Conservation (phyloP, 2,797 vertebrate genomes). For the Parauchenoglanis ngamensis region DNA sequence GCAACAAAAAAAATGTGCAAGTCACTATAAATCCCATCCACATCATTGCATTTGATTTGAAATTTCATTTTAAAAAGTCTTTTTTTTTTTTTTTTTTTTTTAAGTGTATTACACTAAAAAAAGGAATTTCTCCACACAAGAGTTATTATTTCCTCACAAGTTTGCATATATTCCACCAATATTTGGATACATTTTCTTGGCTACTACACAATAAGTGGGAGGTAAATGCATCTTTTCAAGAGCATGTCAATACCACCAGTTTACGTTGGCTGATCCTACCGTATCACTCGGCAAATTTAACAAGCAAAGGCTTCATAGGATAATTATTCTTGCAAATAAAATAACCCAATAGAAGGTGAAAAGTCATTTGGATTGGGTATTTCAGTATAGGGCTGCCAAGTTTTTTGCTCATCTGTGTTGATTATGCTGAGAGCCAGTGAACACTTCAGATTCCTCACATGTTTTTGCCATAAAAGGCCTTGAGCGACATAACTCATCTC, state of each 20-base stretch:
- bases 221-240: not conserved
- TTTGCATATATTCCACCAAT: not conserved
- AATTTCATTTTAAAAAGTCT: not conserved
- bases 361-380: not conserved
- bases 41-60: not conserved
- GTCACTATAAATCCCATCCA: not conserved
- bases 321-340: not conserved
- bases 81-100: too few species aligned
- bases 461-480: slow-evolving; percentile 53
- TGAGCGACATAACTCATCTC: slow-evolving; percentile 38
- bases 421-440: slow-evolving; percentile 26
- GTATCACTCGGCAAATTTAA: not conserved
- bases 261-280: not conserved
- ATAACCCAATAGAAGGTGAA: not conserved
- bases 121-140: not conserved
- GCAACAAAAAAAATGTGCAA: not conserved
- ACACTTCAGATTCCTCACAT: slow-evolving; percentile 47
- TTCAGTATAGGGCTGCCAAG: not conserved
- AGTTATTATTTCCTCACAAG: not conserved
- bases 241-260: not conserved
- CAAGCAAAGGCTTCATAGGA: not conserved
- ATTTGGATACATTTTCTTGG: not conserved
- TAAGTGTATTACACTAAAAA: not conserved
- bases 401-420: slow-evolving; percentile 27
- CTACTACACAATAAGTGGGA: not conserved